Conservation (phyloP, 53 echinoderm and acorn worm genomes). For the Arbacia lixula region DNA sequence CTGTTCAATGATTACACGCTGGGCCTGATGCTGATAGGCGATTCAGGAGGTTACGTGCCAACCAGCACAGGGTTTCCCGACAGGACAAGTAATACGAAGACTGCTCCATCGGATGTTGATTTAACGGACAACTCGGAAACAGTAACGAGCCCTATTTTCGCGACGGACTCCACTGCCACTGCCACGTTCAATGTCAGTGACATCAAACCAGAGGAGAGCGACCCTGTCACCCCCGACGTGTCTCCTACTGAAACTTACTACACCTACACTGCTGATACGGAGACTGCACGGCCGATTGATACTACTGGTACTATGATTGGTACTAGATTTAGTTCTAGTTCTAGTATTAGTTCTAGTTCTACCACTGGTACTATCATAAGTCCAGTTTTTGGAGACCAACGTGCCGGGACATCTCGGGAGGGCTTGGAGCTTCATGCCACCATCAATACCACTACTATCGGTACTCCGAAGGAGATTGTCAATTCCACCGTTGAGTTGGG, state of each 20-base stretch:
- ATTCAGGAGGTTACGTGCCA: neutral
- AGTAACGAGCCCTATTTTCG: too few relatives aligned
- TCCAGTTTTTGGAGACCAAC: too few relatives aligned
- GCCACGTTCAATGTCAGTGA: too few relatives aligned
- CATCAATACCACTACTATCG: neutral
- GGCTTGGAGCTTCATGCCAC: too few relatives aligned
- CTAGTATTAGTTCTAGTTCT: too few relatives aligned
- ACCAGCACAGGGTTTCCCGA: neutral
- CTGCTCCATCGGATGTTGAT: neutral
- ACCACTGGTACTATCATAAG: too few relatives aligned
- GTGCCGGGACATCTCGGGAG: too few relatives aligned
- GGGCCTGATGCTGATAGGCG: neutral
- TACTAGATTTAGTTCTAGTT: too few relatives aligned
- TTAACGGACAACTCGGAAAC: neutral
- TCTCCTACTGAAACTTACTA: neutral
- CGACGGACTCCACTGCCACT: neutral
- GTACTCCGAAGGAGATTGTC: neutral
- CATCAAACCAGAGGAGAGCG: too few relatives aligned
- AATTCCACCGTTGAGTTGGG: neutral
- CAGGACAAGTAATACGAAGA: neutral
- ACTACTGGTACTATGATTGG: neutral
- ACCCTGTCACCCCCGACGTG: too few relatives aligned
- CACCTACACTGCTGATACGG: neutral
- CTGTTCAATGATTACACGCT: constrained; percentile 10
- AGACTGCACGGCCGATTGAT: neutral